Conservation (phyloP, 1,140 invertebrate species). For the Drosophila willistoni region DNA sequence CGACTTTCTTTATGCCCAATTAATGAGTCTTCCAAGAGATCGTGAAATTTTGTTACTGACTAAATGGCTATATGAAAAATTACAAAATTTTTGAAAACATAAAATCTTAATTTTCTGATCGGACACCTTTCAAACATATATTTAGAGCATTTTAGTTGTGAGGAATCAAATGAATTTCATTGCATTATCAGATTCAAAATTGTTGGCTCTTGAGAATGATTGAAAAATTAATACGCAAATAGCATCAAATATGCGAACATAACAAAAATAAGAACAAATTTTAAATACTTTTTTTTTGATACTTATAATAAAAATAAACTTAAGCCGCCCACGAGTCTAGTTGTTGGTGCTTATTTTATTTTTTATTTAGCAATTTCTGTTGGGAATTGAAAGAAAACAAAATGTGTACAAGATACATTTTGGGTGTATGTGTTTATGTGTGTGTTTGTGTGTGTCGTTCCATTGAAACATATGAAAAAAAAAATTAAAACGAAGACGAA, state of each 20-base stretch:
- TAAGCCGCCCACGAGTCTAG: slow-evolving; percentile 46
- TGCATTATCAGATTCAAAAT: slow-evolving; percentile 5
- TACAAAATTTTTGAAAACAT: too few species aligned
- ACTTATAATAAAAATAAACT: slow-evolving; percentile 46
- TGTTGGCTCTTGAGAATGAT: slow-evolving; percentile 2
- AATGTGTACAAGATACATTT: slow-evolving; percentile 48
- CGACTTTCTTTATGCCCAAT: too few species aligned
- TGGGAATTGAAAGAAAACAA: slow-evolving; percentile 38
- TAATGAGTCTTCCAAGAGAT: too few species aligned
- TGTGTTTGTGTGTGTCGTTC: too few species aligned
- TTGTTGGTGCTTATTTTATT: slow-evolving; percentile 41
- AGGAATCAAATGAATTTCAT: neutral
- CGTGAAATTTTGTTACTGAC: too few species aligned
- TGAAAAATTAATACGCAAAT: slow-evolving; percentile 15
- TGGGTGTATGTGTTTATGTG: neutral
- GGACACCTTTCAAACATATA: neutral
- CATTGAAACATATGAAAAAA: slow-evolving; percentile 43
- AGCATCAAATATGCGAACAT: slow-evolving; percentile 12
- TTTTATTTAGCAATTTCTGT: slow-evolving; percentile 44
- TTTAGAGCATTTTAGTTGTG: too few species aligned
- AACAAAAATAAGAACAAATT: slow-evolving; percentile 24
- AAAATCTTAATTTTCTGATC: too few species aligned
- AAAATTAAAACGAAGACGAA: slow-evolving; percentile 24
- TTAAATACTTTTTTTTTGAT: slow-evolving; percentile 44
- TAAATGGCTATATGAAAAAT: too few species aligned